Base-by-base conservation (phyloP, 2,113 vertebrate genomes). In the Leucopsar rothschildi region DNA sequence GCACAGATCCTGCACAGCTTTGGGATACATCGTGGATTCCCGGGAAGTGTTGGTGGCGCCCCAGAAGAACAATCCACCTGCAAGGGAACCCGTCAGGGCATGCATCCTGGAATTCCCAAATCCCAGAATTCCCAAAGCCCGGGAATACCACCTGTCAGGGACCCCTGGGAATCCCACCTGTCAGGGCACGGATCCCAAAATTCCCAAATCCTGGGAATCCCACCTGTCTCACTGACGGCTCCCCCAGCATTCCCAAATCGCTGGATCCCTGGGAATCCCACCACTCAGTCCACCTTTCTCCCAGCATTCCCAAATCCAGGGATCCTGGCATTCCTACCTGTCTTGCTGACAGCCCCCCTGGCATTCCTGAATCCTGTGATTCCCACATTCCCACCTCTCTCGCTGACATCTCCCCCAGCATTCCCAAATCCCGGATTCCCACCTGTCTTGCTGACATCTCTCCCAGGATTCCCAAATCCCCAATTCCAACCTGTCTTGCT, bases 21-120 rank as follows among this genome's bases (percentile, higher is more conserved):
- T 99, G 42, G 99, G 99, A 75, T 99, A 99, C 99, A 99, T 99
- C 55, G 99, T 99, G 2, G 99, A 99, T 57, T 99, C 99, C 22
- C 99, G 98, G 23, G 99, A 99, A 1, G 99, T 99, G 95, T 99
- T 99, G 49, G 99, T 99, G 40, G 99, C 99, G 1, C 99, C 99
- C 99, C 99, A 99, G 97, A 99, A 99, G 88, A 99, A 99, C 82
- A 99, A 97, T 1, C 98, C 99, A 0, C 99, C 99, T 99, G 91
- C 10, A 1, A 42, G 20, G 18, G 2, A 75, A 16, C 6, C 47
- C 9, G 14, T 50, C 47, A 50, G 45, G 23, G 22, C 12, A 52
- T 24, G 39, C 39, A 40, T 40, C 37, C 50, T 2, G 1, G 12
- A 5, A 42, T 33, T 42, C 69, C 68, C 28, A 7, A 23, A 33